Conservation (phyloP, 2,888 invertebrate species). For the Sphaerophoria rueppellii region DNA sequence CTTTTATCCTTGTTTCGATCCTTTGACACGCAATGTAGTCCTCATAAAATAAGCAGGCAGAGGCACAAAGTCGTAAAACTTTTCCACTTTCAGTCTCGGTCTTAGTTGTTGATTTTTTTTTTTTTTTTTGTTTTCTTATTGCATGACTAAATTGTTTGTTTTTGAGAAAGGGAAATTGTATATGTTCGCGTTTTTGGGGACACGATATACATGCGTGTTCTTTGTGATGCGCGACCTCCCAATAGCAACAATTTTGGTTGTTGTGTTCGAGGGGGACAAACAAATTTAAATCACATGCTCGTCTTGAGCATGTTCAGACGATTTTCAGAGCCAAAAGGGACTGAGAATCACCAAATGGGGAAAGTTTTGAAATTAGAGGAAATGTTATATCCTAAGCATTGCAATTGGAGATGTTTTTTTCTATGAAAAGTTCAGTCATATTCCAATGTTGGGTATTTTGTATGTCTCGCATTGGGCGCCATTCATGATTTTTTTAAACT, state of each 20-base stretch:
- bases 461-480: neutral
- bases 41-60: conserved; percentile 58
- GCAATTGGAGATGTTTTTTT: no score
- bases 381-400: neutral
- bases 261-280: conserved; percentile 36
- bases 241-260: conserved; percentile 4
- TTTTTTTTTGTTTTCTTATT: conserved; percentile 13
- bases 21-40: conserved; percentile 72
- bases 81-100: conserved; percentile 59
- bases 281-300: conserved; percentile 67
- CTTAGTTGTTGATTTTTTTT: no score
- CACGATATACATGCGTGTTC: conserved; percentile 59
- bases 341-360: neutral
- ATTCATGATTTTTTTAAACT: neutral
- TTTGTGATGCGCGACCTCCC: conserved; percentile 72
- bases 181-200: conserved; percentile 38
- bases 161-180: conserved; percentile 57
- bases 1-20: conserved; percentile 69
- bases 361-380: neutral
- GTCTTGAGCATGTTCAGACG: conserved; percentile 37
- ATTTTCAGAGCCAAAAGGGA: neutral
- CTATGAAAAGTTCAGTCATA: no score
- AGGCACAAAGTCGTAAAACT: conserved; percentile 51
- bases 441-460: neutral
- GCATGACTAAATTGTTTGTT: conserved; percentile 41